A percentile compares a stretch with the other conserved stretches of the same genome.
These are phyloP conservation scores for Hoplostethus mediterraneus DNA, from an alignment of 2,797 vertebrate species.

Conservation along the genomic window DNA sequence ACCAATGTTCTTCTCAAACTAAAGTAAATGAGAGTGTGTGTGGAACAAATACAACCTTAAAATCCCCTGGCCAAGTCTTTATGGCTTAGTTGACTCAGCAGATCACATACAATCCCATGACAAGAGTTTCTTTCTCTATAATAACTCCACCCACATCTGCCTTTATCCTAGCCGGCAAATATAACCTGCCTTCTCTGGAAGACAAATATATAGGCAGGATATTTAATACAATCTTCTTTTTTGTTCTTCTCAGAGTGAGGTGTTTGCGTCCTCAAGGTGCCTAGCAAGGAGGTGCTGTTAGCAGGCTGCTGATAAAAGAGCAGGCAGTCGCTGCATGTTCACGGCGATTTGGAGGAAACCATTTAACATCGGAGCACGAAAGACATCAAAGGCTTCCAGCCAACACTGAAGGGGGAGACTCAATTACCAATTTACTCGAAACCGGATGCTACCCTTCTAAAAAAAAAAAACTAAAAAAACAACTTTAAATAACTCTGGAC, in stretches of 20 bases:
- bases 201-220: background rate
- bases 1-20: slow-evolving; percentile 23
- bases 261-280: slow-evolving; percentile 66
- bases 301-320: slow-evolving; percentile 68
- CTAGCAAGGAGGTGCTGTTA: slow-evolving; percentile 55
- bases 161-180: slow-evolving; percentile 9
- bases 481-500: slow-evolving; percentile 54
- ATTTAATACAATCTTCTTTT: slow-evolving; percentile 19
- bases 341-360: slow-evolving; percentile 66
- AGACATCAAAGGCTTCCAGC: slow-evolving; percentile 75
- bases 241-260: slow-evolving; percentile 45
- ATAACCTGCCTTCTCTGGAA: background rate
- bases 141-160: background rate
- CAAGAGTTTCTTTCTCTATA: background rate
- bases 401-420: slow-evolving; percentile 55
- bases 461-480: slow-evolving; percentile 35
- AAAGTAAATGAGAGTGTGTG: slow-evolving; percentile 6
- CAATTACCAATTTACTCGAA: slow-evolving; percentile 76
- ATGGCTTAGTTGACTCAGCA: background rate
- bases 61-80: background rate
- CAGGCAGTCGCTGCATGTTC: slow-evolving; percentile 66
- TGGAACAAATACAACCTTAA: background rate
- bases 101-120: slow-evolving; percentile 2
- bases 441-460: slow-evolving; percentile 56
- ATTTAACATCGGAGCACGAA: slow-evolving; percentile 65